Evolutionary conservation across 2,888 invertebrate genomes (phyloP).

Genomic region (Theretra japonica): DNA sequence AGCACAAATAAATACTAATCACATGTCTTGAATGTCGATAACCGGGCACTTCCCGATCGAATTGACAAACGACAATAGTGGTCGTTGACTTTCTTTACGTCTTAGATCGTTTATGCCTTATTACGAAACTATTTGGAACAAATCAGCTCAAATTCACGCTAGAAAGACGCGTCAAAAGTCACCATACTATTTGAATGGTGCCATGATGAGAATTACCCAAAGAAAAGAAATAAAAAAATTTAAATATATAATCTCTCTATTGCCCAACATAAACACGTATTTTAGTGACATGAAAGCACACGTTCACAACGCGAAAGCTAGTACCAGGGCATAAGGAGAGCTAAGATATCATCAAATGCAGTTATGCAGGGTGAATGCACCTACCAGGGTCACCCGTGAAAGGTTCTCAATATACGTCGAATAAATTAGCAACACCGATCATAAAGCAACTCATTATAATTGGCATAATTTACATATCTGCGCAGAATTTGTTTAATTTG

Average conservation of each 20-base stretch:
- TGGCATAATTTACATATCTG: neutral
- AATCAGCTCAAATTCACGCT: no score
- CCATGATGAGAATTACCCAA: no score
- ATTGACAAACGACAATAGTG: no score
- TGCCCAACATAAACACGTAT: neutral
- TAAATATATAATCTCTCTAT: neutral
- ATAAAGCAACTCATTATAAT: neutral
- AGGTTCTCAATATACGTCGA: slow-evolving; percentile 2
- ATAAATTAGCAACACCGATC: neutral
- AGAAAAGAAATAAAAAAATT: neutral
- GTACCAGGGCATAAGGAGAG: slow-evolving; percentile 48
- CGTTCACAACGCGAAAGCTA: slow-evolving; percentile 36
- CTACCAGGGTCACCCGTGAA: slow-evolving; percentile 31
- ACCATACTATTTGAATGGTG: no score
- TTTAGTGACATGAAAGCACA: slow-evolving; percentile 30
- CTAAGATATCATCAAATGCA: slow-evolving; percentile 52
- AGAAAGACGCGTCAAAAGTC: no score
- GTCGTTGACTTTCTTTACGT: no score
- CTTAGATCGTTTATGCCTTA: no score
- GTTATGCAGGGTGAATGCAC: slow-evolving; percentile 43
- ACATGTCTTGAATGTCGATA: no score
- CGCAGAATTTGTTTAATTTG: neutral
- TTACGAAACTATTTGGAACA: no score
- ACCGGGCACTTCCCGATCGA: no score
- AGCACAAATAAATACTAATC: neutral